Evolutionary conservation across 2,888 invertebrate genomes (phyloP).

Genomic region (Napeogenes sylphis): DNA sequence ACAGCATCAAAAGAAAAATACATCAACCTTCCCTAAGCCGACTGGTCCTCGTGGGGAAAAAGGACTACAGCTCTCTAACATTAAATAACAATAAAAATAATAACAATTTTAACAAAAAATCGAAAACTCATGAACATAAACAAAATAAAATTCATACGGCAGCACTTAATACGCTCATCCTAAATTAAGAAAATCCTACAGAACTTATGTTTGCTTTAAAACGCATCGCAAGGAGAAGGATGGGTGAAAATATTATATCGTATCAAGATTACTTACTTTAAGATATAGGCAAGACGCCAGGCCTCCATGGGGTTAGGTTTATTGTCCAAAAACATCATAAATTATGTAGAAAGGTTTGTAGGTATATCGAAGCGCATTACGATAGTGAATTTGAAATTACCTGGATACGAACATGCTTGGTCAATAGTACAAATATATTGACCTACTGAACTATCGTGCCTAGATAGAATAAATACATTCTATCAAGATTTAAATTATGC

Average conservation of each 20-base stretch:
- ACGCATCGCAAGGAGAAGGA: too few relatives aligned
- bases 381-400: conserved; percentile 31
- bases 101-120: too few relatives aligned
- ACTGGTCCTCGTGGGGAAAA: conserved; percentile 30
- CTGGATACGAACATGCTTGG: conserved; percentile 32
- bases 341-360: conserved; percentile 27
- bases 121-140: too few relatives aligned
- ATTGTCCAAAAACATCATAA: conserved; percentile 21
- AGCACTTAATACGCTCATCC: too few relatives aligned
- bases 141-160: too few relatives aligned
- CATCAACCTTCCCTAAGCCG: conserved; percentile 23
- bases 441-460: conserved; percentile 30
- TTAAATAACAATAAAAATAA: conserved; percentile 17
- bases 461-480: conserved; percentile 23
- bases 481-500: conserved; percentile 22
- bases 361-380: conserved; percentile 35
- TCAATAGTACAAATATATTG: conserved; percentile 28
- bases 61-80: conserved; percentile 32
- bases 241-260: conserved; percentile 10
- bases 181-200: too few relatives aligned
- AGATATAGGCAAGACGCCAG: conserved; percentile 32
- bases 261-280: conserved; percentile 19
- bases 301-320: conserved; percentile 17
- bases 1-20: conserved; percentile 14
- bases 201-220: too few relatives aligned